Percentiles rank a stretch among this genome's conserved stretches.
Evolutionary conservation across 2,113 vertebrate species (phyloP).

Genomic region (Campylomormyrus numenius): DNA sequence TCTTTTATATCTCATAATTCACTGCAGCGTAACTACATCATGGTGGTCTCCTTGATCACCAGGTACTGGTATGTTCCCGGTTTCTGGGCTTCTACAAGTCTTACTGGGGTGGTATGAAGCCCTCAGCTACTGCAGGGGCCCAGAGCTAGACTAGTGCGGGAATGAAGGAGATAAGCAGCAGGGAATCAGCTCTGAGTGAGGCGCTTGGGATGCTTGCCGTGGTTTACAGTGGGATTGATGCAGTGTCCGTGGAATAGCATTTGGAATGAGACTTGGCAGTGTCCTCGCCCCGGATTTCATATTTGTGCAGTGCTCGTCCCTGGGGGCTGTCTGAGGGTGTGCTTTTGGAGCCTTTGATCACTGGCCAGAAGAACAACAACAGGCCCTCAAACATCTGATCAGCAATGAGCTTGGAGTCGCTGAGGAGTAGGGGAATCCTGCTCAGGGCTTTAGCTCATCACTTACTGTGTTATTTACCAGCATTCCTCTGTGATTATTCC

Average conservation of each 20-base stretch:
- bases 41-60: neutral
- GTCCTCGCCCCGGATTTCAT: neutral
- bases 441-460: neutral
- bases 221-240: neutral
- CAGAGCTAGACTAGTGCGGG: neutral
- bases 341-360: neutral
- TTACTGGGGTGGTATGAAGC: neutral
- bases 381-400: neutral
- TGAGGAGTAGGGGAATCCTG: neutral
- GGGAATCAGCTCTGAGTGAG: neutral
- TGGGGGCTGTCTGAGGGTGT: neutral
- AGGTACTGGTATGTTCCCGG: neutral
- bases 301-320: neutral
- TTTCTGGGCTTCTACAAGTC: neutral
- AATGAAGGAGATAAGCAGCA: neutral
- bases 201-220: neutral
- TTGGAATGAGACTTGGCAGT: neutral
- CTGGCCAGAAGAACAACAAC: neutral
- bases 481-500: neutral
- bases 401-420: neutral
- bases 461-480: neutral
- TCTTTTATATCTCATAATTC: neutral
- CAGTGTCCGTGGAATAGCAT: neutral
- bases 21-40: neutral
- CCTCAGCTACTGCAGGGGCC: neutral